Base-by-base conservation (phyloP, 1,140 invertebrate species). In the Magallana gigas region DNA sequence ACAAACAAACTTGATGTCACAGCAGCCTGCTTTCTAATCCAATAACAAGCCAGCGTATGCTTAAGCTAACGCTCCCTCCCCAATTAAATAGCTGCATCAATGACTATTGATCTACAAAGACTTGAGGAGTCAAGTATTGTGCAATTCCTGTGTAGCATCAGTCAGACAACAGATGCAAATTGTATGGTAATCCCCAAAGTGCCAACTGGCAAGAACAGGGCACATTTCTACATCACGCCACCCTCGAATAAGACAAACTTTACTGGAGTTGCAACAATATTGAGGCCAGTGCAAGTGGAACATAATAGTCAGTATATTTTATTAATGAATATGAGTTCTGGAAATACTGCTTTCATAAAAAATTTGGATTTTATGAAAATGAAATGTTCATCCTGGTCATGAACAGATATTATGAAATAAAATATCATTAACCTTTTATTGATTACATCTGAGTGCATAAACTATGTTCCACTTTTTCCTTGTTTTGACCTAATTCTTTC, bases 1-100 rank as follows among this genome's bases (percentile, higher is more conserved):
- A 76, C 36, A 76, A 76, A 71, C 64, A 71, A 71, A 76, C 23
- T 76, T 76, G 68, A 76, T 76, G 68, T 76, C 68, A 76, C 68
- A 76, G 23, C 68, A 76, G 68, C 23, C 14, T 23, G 23, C 18
- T 29, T 2, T 6, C 68, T 76, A 76, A 76, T 76, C 68, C 68
- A 76, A 76, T 76, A 76, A 76, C 68, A 76, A 29, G 23, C 5
- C 23, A 76, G 36, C 68, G 36, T 76, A 76, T 76, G 68, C 68
- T 76, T 29, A 76, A 23, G 60, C 12, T 29, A 29, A 11, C 18
- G 23, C 68, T 76, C 68, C 68, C 68, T 76, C 68, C 68, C 68
- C 68, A 76, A 76, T 76, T 76, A 76, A 76, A 76, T 76, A 76
- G 68, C 68, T 76, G 68, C 68, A 76, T 76, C 68, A 76, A 76